phyloP scores from a whole-genome alignment of 2,888 invertebrate genomes.

The Psylliodes chrysocephalus region DNA sequence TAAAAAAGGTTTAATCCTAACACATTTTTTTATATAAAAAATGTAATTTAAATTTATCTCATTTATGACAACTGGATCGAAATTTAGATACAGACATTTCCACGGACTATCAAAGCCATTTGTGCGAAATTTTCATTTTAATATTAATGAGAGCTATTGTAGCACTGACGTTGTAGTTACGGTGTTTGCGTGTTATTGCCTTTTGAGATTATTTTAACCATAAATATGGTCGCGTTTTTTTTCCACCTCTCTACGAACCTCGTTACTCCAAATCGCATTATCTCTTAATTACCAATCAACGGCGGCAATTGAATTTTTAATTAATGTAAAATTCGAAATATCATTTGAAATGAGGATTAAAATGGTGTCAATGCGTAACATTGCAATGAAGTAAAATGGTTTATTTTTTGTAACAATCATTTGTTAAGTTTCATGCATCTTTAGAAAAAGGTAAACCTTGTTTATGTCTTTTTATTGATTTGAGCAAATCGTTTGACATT shows the following conservation, averaged over 20 bases:
- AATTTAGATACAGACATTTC: neutral
- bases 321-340: neutral
- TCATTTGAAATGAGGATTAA: too few species aligned
- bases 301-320: neutral
- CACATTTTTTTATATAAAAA: too few species aligned
- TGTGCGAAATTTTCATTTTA: constrained; percentile 12
- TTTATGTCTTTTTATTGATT: too few species aligned
- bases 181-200: constrained; percentile 14
- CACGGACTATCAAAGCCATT: constrained; percentile 1
- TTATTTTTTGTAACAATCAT: too few species aligned
- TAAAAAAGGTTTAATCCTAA: too few species aligned
- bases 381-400: too few species aligned
- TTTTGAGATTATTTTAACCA: constrained; percentile 18
- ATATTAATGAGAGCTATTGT: constrained; percentile 19
- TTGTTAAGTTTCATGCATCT: too few species aligned
- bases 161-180: constrained; percentile 7
- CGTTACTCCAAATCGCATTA: neutral
- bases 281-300: neutral
- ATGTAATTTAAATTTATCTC: too few species aligned
- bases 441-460: too few species aligned
- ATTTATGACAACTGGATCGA: too few species aligned
- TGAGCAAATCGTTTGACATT: too few species aligned
- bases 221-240: constrained; percentile 8
- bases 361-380: too few species aligned
- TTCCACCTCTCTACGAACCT: neutral